Evolutionary conservation across 2,888 invertebrate genomes (phyloP), one percentile per base, ranked within the genome.

Genomic region (Gisinianus flammeolus): DNA sequence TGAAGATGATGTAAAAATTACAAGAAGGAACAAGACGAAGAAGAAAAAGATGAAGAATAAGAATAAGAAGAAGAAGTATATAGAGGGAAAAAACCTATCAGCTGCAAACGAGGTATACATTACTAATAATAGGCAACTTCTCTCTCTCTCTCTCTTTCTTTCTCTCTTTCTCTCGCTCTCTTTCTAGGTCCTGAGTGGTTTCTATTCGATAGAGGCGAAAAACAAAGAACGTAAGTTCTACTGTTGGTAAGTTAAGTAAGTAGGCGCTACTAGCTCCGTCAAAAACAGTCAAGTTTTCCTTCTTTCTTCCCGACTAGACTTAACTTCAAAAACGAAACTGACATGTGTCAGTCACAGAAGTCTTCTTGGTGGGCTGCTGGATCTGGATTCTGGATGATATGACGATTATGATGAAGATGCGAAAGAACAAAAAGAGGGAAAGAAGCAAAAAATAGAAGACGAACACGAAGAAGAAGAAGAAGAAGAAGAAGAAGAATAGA

Each of bases 291-390:
- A 77, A 77, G 77, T 44, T 70, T 70, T 64, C 70, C 77, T 77
- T 77, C 77, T 77, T 70, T 77, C 70, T 70, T 70, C 54, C 77
- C 77, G 70, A 77, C 76, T 69, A 76, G 68, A 58, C 69, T 76
- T 58, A 58, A 76, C 69, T 77, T 77, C 69, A 77, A 77, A 77
- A 77, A 77, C 69, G 70, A 70, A 77, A 80, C 80, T 83, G 83
- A 83, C 84, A 84, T 81, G 81, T 83, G 84, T 84, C 84, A 84
- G 80, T 83, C 84, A 82, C 84, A 84, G 83, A 82, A 82, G 77
- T 77, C 76, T 76, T 68, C 52, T 76, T 76, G 69, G 77, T 77
- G 74, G 74, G 74, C 28, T 72, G 72, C 28, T 44, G 44, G 62
- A 62, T 62, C 19, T 54, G 70, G 70, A 35, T 35, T n/a, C 22